phyloP scores from a whole-genome alignment of 2,797 vertebrate species.

The Poecilia gillii region DNA sequence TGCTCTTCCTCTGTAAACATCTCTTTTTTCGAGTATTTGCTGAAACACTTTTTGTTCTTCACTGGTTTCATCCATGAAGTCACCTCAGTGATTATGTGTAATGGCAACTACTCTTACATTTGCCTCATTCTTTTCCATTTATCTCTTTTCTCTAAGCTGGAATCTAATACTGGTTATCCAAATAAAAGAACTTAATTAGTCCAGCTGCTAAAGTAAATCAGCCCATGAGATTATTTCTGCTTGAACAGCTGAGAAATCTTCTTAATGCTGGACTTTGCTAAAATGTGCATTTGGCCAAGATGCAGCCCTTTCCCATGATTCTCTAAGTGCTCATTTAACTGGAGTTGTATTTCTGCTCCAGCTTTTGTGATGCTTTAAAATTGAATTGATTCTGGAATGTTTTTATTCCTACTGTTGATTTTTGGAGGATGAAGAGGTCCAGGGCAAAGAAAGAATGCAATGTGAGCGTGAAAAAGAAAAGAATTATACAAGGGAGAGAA shows the following conservation, averaged over 20 bases:
- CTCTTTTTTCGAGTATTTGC: neutral
- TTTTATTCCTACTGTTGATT: conserved; percentile 42
- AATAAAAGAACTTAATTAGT: conserved; percentile 26
- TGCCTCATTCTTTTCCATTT: conserved; percentile 13
- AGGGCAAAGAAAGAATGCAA: conserved; percentile 31
- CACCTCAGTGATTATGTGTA: conserved; percentile 9
- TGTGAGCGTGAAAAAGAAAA: neutral
- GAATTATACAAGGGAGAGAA: conserved; percentile 20
- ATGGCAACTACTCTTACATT: neutral
- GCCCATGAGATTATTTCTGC: conserved; percentile 59
- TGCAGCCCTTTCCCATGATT: conserved; percentile 34
- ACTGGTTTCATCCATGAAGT: neutral
- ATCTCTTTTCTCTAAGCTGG: conserved; percentile 23
- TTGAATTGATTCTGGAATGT: conserved; percentile 42
- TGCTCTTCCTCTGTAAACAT: neutral
- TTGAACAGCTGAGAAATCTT: conserved; percentile 61
- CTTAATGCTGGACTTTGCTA: conserved; percentile 38
- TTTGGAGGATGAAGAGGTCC: conserved; percentile 37
- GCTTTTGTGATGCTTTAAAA: conserved; percentile 38
- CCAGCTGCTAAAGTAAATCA: conserved; percentile 44
- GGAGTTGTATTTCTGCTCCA: conserved; percentile 36
- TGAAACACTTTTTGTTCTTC: neutral
- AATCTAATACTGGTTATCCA: conserved; percentile 34
- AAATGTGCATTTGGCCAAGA: conserved; percentile 45
- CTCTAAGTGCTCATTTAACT: conserved; percentile 22